These are phyloP conservation scores for Sinocyclocheilus rhinocerous DNA, from an alignment of 2,113 vertebrate species.

Conservation along the genomic window DNA sequence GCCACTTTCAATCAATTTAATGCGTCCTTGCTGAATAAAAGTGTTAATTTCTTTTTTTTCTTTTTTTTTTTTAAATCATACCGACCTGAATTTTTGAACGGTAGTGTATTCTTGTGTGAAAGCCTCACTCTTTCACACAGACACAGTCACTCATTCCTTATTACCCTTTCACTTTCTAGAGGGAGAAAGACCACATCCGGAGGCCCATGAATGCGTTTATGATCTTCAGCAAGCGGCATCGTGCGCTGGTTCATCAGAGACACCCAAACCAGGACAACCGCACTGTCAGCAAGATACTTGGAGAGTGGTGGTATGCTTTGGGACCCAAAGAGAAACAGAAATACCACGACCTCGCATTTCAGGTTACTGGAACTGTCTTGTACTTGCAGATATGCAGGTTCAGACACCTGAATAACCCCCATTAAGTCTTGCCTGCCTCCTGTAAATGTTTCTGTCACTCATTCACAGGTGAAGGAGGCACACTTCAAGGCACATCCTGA, in stretches of 20 bases:
- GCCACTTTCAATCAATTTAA: no score
- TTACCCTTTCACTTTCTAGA: constrained; percentile 65
- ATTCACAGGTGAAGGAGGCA: constrained; percentile 87
- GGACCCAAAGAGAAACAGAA: constrained; percentile 92
- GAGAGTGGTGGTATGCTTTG: constrained; percentile 94
- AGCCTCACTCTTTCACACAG: constrained; percentile 79
- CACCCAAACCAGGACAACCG: constrained; percentile 96
- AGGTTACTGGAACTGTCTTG: constrained; percentile 73
- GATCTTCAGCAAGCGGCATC: constrained; percentile 94
- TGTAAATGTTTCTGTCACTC: background rate
- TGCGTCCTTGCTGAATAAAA: no score
- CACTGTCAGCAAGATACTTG: constrained; percentile 93
- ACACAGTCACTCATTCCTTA: constrained; percentile 62
- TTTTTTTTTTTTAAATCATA: background rate
- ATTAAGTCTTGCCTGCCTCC: background rate
- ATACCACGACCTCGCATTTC: constrained; percentile 92
- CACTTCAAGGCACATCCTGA: constrained; percentile 93
- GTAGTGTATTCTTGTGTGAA: background rate
- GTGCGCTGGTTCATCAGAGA: constrained; percentile 89
- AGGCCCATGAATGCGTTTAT: constrained; percentile 95
- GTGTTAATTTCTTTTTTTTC: no score
- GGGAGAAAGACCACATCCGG: constrained; percentile 92
- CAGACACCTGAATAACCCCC: background rate
- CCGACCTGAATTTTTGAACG: background rate
- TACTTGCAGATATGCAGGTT: background rate